phyloP scores from a whole-genome alignment of 1,140 invertebrate genomes.

The Aphaenogaster floridana region DNA sequence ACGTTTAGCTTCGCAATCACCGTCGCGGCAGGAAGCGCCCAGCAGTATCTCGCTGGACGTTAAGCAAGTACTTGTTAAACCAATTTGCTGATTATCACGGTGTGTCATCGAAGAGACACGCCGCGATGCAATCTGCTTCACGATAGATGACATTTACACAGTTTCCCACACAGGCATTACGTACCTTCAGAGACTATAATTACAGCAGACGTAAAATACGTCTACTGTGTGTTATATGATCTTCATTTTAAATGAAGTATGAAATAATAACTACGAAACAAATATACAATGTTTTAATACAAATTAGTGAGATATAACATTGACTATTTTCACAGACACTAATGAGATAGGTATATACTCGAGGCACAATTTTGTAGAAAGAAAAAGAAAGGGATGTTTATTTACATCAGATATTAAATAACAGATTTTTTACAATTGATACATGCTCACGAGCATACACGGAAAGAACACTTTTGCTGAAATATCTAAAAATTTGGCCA shows the following conservation, averaged over 20 bases:
- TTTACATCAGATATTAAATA: background rate
- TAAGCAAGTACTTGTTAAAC: slow-evolving; percentile 46
- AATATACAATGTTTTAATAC: background rate
- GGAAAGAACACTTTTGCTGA: too few relatives aligned
- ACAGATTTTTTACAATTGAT: background rate
- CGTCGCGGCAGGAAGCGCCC: slow-evolving; percentile 22
- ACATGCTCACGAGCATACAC: background rate
- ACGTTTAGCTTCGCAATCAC: slow-evolving; percentile 28
- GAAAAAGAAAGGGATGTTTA: background rate
- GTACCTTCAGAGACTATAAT: background rate
- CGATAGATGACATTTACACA: background rate
- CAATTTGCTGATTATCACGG: slow-evolving; percentile 41
- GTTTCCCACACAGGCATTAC: background rate
- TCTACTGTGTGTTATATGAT: background rate
- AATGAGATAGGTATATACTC: background rate
- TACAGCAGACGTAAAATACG: background rate
- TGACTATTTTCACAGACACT: background rate
- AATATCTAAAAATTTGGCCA: too few relatives aligned
- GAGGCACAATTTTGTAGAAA: background rate
- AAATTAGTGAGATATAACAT: background rate
- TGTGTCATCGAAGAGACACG: slow-evolving; percentile 11
- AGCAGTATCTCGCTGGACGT: slow-evolving; percentile 1
- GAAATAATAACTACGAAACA: background rate
- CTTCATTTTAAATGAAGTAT: background rate
- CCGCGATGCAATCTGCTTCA: background rate